These are phyloP conservation scores for Trachemys scripta DNA, from an alignment of 2,113 vertebrate species.

Conservation along the genomic window DNA sequence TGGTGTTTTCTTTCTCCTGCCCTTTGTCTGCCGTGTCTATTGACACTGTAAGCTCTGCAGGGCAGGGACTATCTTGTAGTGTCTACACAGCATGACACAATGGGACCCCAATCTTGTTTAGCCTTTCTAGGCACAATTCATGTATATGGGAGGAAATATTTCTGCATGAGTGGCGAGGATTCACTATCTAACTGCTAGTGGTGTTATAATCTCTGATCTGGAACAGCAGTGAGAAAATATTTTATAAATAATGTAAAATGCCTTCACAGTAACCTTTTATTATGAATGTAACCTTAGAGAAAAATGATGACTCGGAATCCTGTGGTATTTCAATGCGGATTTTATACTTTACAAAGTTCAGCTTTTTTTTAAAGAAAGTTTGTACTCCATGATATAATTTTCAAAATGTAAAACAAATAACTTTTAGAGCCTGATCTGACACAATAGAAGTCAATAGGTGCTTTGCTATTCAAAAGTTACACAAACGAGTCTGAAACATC, in stretches of 20 bases:
- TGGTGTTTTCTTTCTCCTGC: no score
- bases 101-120: not conserved
- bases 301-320: not conserved
- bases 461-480: not conserved
- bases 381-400: not conserved
- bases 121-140: no score
- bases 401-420: not conserved
- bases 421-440: not conserved
- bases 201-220: not conserved
- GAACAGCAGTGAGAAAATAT: not conserved
- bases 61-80: not conserved
- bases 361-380: not conserved
- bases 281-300: not conserved
- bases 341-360: not conserved
- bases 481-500: constrained; percentile 2
- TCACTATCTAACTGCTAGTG: not conserved
- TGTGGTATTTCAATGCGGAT: not conserved
- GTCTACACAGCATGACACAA: not conserved
- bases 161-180: not conserved
- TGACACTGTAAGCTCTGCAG: no score
- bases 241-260: not conserved
- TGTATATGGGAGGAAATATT: not conserved
- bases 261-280: not conserved
- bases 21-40: no score
- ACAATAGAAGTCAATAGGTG: not conserved